Evolutionary conservation across 2,888 invertebrate genomes (phyloP), one percentile per base, ranked within the genome.

Genomic region (Drosophila hawaiiensis): DNA sequence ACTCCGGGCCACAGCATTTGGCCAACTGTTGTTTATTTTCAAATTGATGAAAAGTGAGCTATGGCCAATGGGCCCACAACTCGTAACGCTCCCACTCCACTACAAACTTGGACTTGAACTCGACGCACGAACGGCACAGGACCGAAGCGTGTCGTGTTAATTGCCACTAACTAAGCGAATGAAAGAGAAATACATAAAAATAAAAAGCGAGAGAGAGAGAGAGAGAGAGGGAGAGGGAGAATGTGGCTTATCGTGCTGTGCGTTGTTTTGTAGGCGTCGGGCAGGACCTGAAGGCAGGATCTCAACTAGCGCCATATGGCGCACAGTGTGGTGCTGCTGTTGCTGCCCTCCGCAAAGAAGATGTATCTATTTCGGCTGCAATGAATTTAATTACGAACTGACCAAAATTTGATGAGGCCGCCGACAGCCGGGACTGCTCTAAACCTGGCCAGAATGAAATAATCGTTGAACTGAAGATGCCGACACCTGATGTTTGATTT

Each of bases 121-220:
- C 64, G 68, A 68, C 90, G 71, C 86, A 90, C 86, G 90, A 78
- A 75, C 68, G 83, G 77, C 85, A 76, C 82, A 89, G 84, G 82
- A 63, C 76, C 74, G 62, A 79, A 91, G 91, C 92, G 92, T 92
- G 88, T 82, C 92, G 83, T 92, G 92, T 91, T 92, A 92, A 92
- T 91, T 92, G 91, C 85, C 78, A 82, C 85, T 90, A 91, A 89
- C 91, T 90, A 85, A 83, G 83, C 76, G 14, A 61, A 55, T 47
- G 58, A 43, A 7, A 29, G 29, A 39, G n/a, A 29, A 22, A 47
- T 12, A 33, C 28, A 47, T 22, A 33, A 53, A 43, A 37, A 28
- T 29, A 19, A 35, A 29, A 1, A 29, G n/a, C n/a, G 29, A 29
- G 29, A 4, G 29, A 29, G 7, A 1, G 29, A 41, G 28, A 19